These are phyloP conservation scores for Pachydiplax longipennis DNA, from an alignment of 2,888 invertebrate genomes.

Conservation along the genomic window DNA sequence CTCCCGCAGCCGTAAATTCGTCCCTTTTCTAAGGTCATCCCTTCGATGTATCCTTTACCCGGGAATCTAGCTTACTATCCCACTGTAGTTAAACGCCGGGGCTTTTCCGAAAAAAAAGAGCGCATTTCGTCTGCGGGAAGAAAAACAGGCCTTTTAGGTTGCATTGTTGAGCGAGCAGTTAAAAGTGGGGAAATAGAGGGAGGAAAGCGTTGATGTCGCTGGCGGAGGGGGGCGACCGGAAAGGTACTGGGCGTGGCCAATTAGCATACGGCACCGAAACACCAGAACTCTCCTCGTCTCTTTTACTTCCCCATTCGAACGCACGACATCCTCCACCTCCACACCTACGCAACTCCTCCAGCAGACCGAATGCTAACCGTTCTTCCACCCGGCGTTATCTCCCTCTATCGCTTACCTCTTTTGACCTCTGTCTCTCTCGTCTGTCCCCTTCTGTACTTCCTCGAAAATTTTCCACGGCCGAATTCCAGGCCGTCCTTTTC, in stretches of 20 bases:
- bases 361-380: no score
- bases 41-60: background rate
- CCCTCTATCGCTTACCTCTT: background rate
- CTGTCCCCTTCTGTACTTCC: no score
- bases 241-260: constrained; percentile 22
- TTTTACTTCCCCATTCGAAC: background rate
- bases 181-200: background rate
- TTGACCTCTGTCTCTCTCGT: background rate
- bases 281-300: background rate
- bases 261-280: constrained; percentile 17
- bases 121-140: background rate
- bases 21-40: background rate
- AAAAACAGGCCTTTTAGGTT: background rate
- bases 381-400: background rate
- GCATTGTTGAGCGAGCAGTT: background rate
- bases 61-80: background rate
- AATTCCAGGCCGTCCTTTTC: background rate
- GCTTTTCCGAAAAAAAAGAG: background rate
- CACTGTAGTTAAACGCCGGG: background rate
- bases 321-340: background rate
- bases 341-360: background rate
- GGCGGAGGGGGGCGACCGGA: background rate
- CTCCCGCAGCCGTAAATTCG: background rate
- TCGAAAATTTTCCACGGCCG: no score
- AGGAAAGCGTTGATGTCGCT: background rate